A percentile compares a stretch with the other conserved stretches of the same genome.
phyloP scores from a whole-genome alignment of 2,113 vertebrate genomes.

The Acinonyx jubatus region DNA sequence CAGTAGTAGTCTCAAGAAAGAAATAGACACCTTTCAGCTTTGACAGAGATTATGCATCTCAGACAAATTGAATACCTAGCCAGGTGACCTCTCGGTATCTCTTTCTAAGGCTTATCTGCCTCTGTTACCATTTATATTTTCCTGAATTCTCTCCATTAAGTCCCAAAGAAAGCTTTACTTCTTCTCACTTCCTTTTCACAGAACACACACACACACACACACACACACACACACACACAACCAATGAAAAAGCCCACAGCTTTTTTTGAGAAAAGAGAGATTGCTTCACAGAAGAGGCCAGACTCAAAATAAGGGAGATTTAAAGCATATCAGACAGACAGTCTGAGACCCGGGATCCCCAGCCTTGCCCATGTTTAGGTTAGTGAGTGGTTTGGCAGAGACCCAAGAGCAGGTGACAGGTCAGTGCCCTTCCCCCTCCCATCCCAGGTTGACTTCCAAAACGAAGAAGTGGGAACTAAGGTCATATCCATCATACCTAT shows the following conservation, averaged over 20 bases:
- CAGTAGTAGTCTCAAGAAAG: neutral
- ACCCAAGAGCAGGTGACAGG: neutral
- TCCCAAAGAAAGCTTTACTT: conserved; percentile 19
- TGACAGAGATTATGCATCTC: neutral
- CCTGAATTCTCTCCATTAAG: conserved; percentile 15
- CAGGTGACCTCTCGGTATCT: neutral
- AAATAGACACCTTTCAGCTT: neutral
- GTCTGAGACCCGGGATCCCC: neutral
- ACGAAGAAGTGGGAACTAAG: neutral
- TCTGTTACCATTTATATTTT: neutral
- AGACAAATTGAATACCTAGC: neutral
- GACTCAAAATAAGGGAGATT: neutral
- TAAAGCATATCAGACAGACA: neutral
- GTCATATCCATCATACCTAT: too few species aligned
- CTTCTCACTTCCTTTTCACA: neutral
- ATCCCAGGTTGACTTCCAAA: neutral
- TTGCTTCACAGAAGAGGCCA: neutral
- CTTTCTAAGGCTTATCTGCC: neutral
- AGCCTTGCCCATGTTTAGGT: neutral
- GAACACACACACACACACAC: neutral
- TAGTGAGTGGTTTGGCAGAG: neutral
- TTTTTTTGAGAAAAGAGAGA: neutral
- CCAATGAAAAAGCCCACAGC: neutral
- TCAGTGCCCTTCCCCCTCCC: neutral
- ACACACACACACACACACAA: neutral